Evolutionary conservation across 1,140 invertebrate genomes (phyloP), one percentile per base, ranked within the genome.

Genomic region (Hyles euphorbiae): DNA sequence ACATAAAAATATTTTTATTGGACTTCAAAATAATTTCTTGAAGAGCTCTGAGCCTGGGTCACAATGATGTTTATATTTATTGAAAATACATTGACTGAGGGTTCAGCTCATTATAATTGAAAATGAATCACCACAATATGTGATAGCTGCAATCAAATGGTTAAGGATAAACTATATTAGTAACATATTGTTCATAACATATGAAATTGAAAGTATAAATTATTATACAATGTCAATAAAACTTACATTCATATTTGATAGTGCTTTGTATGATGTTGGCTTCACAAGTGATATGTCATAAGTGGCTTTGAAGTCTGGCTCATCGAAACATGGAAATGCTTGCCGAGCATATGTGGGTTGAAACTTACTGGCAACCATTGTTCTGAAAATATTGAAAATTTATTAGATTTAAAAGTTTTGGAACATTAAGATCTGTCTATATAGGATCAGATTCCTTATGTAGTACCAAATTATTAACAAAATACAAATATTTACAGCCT

Each of bases 311-410:
- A 98, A 94, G 43, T 93, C 91, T 0, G 98, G 98, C 80, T 99
- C 98, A 87, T 99, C 98, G 80, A 98, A 98, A 81, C 97, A 98
- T 0, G 98, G 98, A 76, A 98, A 99, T 0, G 95, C 95, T 82
- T 94, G 91, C 34, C 98, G 92, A 0, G 98, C 97, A 90, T 97
- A 96, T 1, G 96, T 98, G 1, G 97, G 95, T 76, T 99, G 95
- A 78, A 99, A 97, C 87, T 99, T 98, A 1, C 96, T 95, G 2
- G 95, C 95, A 7, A 96, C 96, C 64, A 98, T 93, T 58, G 87
- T 91, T 74, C 96, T 97, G 73, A 59, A 90, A 90, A 50, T 40
- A 53, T n/a, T 5, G 12, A 47, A 44, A 48, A 55, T 34, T 48
- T 12, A 47, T 34, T 50, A 12, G 22, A 22, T 22, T 22, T 22